phyloP scores from a whole-genome alignment of 2,113 vertebrate genomes.

The Sinocyclocheilus grahami region DNA sequence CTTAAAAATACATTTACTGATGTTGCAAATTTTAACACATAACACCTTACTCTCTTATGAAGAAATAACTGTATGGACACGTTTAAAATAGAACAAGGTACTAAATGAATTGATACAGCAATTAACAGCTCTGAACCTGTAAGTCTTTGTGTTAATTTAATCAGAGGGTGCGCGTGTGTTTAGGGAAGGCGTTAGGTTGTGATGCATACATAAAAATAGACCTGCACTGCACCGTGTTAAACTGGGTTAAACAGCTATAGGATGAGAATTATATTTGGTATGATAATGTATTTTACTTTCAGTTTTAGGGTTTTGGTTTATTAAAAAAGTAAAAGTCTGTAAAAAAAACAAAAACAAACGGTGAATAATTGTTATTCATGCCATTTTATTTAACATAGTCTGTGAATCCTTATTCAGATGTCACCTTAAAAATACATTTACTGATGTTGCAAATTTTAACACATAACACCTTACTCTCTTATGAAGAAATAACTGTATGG shows the following conservation, averaged over 20 bases:
- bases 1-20: background rate
- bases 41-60: conserved; percentile 53
- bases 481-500: conserved; percentile 61
- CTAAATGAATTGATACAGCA: conserved; percentile 69
- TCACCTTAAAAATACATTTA: background rate
- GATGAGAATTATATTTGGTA: background rate
- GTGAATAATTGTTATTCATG: background rate
- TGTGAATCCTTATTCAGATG: background rate
- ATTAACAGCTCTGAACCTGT: conserved; percentile 70
- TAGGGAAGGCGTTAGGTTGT: conserved; percentile 17
- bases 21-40: conserved; percentile 1
- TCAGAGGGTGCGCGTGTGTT: conserved; percentile 29
- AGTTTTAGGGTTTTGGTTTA: background rate
- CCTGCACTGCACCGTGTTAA: background rate
- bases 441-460: background rate
- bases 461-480: conserved; percentile 49
- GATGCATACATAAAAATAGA: conserved; percentile 46
- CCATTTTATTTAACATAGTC: background rate
- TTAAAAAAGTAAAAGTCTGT: background rate
- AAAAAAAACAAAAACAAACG: background rate
- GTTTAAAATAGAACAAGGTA: conserved; percentile 71
- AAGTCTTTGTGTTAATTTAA: conserved; percentile 62
- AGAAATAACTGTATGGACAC: conserved; percentile 63
- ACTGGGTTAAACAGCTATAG: conserved; percentile 28
- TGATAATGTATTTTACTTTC: background rate